phyloP scores from a whole-genome alignment of 2,888 invertebrate species.

The Eupithecia inturbata region DNA sequence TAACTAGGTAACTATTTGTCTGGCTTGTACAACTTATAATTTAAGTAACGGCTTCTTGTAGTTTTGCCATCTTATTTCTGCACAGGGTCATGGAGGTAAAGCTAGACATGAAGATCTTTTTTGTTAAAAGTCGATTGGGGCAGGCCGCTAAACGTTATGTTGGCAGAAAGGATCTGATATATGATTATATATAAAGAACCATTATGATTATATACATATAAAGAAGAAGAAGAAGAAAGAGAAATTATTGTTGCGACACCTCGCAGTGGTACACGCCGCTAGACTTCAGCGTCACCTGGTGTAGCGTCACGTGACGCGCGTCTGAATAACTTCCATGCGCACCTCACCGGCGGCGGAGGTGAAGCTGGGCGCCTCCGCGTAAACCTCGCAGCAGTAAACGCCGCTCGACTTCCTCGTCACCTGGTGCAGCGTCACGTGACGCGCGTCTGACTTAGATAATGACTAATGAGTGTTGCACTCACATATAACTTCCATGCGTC shows the following conservation, averaged over 20 bases:
- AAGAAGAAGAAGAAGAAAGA: too few relatives aligned
- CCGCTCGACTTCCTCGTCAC: too few relatives aligned
- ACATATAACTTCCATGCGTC: conserved; percentile 92
- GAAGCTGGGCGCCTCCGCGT: too few relatives aligned
- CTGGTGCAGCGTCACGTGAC: too few relatives aligned
- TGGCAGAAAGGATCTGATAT: neutral
- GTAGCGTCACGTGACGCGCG: too few relatives aligned
- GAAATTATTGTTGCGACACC: too few relatives aligned
- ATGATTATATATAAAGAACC: neutral
- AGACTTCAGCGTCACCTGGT: too few relatives aligned
- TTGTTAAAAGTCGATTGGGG: neutral
- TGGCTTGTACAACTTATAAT: neutral
- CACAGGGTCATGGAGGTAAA: neutral
- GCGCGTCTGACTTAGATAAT: too few relatives aligned
- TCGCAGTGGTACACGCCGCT: too few relatives aligned
- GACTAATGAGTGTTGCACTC: conserved; percentile 78
- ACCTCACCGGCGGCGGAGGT: neutral
- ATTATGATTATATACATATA: too few relatives aligned
- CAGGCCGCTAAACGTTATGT: neutral
- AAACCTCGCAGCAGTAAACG: too few relatives aligned
- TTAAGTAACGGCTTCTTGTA: neutral
- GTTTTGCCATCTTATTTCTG: neutral
- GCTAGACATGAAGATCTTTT: neutral
- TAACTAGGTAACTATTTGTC: too few relatives aligned
- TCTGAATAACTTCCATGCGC: neutral